Percentiles rank a stretch among this genome's conserved stretches.
Conservation (phyloP, 2,797 vertebrate genomes). For the Acanthornis magna region DNA sequence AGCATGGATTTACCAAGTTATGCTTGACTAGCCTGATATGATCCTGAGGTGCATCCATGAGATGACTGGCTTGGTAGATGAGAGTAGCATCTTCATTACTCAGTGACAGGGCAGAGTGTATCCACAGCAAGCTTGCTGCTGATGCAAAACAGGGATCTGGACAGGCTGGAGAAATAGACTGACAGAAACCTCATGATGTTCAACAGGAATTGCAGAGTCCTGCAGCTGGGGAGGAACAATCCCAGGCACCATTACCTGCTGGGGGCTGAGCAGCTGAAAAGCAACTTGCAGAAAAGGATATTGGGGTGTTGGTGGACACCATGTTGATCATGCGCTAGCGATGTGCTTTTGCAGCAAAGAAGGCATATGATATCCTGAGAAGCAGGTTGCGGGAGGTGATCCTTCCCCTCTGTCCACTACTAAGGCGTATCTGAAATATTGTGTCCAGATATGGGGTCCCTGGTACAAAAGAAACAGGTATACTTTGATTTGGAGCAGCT, state of each 20-base stretch:
- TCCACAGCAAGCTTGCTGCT: background rate
- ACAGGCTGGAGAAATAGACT: background rate
- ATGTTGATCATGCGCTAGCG: background rate
- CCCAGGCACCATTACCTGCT: background rate
- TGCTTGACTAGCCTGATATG: background rate
- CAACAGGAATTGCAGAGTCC: background rate
- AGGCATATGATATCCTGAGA: background rate
- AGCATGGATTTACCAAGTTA: background rate
- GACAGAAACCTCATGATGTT: background rate
- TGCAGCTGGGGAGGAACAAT: background rate
- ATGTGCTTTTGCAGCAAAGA: background rate
- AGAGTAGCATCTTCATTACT: background rate
- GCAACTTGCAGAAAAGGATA: background rate
- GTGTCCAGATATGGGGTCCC: background rate
- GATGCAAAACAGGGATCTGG: background rate
- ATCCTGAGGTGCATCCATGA: background rate
- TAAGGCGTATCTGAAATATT: background rate
- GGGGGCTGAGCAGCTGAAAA: background rate
- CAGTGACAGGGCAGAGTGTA: background rate
- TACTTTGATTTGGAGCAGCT: background rate
- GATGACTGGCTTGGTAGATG: background rate
- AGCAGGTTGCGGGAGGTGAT: background rate
- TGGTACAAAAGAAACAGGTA: background rate
- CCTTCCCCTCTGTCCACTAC: background rate
- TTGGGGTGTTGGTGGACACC: background rate